Evolutionary conservation across 2,888 invertebrate genomes (phyloP), one percentile per base, ranked within the genome.

Genomic region (Archips xylosteana): DNA sequence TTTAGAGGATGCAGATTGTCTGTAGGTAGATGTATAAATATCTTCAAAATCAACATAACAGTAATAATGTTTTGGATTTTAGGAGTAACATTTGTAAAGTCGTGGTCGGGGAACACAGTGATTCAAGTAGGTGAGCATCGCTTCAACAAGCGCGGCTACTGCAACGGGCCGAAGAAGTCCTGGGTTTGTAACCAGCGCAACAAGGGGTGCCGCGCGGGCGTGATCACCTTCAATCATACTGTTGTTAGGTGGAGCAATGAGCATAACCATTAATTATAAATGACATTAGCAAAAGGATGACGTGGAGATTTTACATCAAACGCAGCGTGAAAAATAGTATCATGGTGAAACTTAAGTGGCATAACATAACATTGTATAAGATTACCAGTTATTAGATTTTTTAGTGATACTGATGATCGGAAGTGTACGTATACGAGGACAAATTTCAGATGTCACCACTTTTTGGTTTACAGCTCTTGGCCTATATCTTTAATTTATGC

Each of bases 101-200:
- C 71, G 13, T 57, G 64, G n/a, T 59, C 15, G 47, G 76, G 76
- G 2, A 73, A 69, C 23, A 69, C 82, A 2, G 78, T 79, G 4
- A 75, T 81, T n/a, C 54, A 72, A 57, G 60, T 85, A 12, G 87
- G 86, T 0, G 75, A 75, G n/a, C 84, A 76, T 71, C 78, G 83
- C 6, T 87, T 78, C 74, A 82, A 85, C 71, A 83, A 79, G 68
- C 82, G 81, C 80, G 78, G 78, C 47, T 78, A 82, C 23, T 78
- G 80, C 73, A 79, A 67, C 65, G 86, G 84, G 2, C 74, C 77
- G 4, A 79, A 78, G 49, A 76, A 76, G 0, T 75, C 84, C 8
- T 88, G 88, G 88, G 78, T 78, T 6, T 88, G 88, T 73, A 77
- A 77, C 54, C 86, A 82, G 72, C 57, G n/a, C 32, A 78, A 80